Conservation (phyloP, 2,797 vertebrate species). For the Myripristis jacobus region DNA sequence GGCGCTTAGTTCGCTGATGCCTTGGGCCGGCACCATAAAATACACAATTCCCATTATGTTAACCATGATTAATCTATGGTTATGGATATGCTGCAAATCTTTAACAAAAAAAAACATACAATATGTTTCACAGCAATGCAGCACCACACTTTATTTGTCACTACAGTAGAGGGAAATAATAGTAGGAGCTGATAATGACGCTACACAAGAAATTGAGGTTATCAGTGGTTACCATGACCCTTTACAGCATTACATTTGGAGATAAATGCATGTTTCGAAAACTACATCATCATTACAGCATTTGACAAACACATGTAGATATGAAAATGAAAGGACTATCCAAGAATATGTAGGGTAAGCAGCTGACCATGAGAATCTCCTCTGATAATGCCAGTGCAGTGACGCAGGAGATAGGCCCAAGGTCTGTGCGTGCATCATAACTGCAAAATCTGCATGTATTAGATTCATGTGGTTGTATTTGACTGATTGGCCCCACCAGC, state of each 20-base stretch:
- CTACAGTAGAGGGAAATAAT: conserved; percentile 18
- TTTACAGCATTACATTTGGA: conserved; percentile 17
- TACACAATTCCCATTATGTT: too few species aligned
- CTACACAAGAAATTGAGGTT: conserved; percentile 9
- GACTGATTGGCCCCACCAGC: conserved; percentile 33
- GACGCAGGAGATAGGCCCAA: conserved; percentile 74
- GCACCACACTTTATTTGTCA: neutral
- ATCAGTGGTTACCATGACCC: conserved; percentile 48
- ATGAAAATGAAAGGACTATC: conserved; percentile 34
- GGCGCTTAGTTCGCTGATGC: too few species aligned
- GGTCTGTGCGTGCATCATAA: conserved; percentile 68
- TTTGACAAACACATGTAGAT: conserved; percentile 42
- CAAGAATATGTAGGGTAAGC: conserved; percentile 28
- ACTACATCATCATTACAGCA: conserved; percentile 31
- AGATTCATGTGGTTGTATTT: neutral
- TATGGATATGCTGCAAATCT: too few species aligned
- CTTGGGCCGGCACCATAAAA: too few species aligned
- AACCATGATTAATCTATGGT: neutral
- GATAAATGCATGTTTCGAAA: conserved; percentile 26
- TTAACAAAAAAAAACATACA: too few species aligned
- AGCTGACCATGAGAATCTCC: conserved; percentile 49
- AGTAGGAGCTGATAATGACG: conserved; percentile 1
- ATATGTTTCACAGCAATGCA: too few species aligned
- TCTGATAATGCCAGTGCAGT: conserved; percentile 49
- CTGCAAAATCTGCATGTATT: conserved; percentile 38